Conservation (phyloP, 35 echinoderm and acorn worm species). For the Heliocidaris erythrogramma region DNA sequence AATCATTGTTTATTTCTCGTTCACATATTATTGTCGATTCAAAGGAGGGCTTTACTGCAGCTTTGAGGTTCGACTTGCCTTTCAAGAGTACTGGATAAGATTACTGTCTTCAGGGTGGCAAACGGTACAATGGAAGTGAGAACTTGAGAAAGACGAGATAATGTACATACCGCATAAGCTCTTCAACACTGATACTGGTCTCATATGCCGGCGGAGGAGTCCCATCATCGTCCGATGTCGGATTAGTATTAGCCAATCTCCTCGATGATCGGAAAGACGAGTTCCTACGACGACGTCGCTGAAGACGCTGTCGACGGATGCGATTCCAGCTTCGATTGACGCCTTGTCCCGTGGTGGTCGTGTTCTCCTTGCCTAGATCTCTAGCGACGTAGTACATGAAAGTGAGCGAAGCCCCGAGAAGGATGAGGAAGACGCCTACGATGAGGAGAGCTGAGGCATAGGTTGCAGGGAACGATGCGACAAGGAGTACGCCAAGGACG, state of each 20-base stretch:
- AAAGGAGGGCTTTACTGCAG: neutral
- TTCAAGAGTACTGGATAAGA: no score
- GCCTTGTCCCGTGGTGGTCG: neutral
- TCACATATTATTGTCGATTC: no score
- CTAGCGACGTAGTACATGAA: slow-evolving; percentile 31
- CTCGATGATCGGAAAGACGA: neutral
- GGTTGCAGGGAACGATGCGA: neutral
- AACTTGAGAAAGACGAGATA: neutral
- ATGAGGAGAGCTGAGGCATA: neutral
- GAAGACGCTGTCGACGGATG: neutral
- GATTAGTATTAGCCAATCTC: neutral
- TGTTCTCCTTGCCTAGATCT: neutral
- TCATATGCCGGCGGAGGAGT: slow-evolving; percentile 8
- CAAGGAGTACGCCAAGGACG: neutral
- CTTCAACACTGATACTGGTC: slow-evolving; percentile 20
- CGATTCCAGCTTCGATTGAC: slow-evolving; percentile 19
- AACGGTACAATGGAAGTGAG: no score
- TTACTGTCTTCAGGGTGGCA: no score
- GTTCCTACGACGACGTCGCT: neutral
- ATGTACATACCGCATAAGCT: slow-evolving; percentile 6
- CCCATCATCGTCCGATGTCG: neutral
- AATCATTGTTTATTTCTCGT: no score
- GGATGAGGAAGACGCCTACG: slow-evolving; percentile 11
- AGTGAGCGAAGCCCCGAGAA: neutral
- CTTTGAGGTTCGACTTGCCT: neutral